phyloP scores from a whole-genome alignment of 2,888 invertebrate genomes.

The Protophormia terraenovae region DNA sequence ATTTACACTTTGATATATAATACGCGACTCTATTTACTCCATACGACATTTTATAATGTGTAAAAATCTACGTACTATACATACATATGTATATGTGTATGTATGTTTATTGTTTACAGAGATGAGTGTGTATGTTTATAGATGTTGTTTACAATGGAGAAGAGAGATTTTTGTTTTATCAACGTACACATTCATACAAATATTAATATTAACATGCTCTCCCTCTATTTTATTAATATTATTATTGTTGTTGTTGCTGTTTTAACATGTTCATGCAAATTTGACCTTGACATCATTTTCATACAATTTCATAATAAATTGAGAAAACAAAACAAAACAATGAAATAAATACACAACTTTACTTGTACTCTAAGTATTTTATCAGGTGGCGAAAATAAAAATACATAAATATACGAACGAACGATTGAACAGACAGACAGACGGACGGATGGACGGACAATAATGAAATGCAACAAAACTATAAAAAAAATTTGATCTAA shows the following conservation, averaged over 20 bases:
- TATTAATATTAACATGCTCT: neutral
- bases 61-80: too few relatives aligned
- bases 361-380: conserved; percentile 17
- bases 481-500: neutral
- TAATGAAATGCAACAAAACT: conserved; percentile 7
- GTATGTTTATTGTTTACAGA: neutral
- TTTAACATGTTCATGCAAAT: conserved; percentile 75
- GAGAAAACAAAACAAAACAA: conserved; percentile 43
- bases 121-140: neutral
- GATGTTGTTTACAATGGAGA: conserved; percentile 33
- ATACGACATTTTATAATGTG: conserved; percentile 18
- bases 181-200: neutral
- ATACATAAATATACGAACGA: neutral
- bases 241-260: neutral
- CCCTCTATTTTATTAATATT: conserved; percentile 31
- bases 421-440: neutral
- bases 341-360: conserved; percentile 9
- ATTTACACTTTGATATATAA: conserved; percentile 43
- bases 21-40: neutral
- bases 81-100: neutral
- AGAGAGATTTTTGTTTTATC: conserved; percentile 29
- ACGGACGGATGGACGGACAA: neutral
- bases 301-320: conserved; percentile 54
- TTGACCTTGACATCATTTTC: conserved; percentile 76
- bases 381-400: conserved; percentile 19